phyloP scores from a whole-genome alignment of 2,797 vertebrate genomes.

The Coracias cyanogaster region DNA sequence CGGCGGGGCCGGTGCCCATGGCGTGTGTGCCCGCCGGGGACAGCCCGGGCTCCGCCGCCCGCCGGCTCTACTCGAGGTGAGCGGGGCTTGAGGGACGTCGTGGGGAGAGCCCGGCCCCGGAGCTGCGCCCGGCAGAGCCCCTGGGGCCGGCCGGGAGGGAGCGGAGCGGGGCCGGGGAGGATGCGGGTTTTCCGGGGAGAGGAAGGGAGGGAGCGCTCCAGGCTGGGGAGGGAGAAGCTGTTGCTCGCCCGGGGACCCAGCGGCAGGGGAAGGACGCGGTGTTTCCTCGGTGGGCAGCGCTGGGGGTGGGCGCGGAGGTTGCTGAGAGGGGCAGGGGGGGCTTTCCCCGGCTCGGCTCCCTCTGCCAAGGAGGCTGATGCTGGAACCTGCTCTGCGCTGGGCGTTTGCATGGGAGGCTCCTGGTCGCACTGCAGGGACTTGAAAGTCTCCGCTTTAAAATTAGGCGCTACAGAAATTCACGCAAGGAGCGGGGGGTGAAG shows the following conservation, averaged over 20 bases:
- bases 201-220: background rate
- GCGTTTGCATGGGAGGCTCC: background rate
- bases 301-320: background rate
- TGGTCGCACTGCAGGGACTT: slow-evolving; percentile 7
- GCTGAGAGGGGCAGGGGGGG: background rate
- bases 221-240: background rate
- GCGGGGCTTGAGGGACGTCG: background rate
- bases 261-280: background rate
- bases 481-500: background rate
- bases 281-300: background rate
- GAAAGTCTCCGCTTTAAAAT: background rate
- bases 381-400: background rate
- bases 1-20: slow-evolving; percentile 71
- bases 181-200: background rate
- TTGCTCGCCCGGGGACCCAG: background rate
- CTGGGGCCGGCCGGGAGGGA: background rate
- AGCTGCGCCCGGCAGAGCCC: background rate
- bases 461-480: background rate
- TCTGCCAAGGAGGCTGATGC: background rate
- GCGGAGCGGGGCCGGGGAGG: background rate
- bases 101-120: background rate
- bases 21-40: slow-evolving; percentile 64
- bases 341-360: background rate
- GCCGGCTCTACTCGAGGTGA: slow-evolving; percentile 29
- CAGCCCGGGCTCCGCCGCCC: slow-evolving; percentile 33